phyloP scores from a whole-genome alignment of 1,140 invertebrate species.

The Heterodera carotae region DNA sequence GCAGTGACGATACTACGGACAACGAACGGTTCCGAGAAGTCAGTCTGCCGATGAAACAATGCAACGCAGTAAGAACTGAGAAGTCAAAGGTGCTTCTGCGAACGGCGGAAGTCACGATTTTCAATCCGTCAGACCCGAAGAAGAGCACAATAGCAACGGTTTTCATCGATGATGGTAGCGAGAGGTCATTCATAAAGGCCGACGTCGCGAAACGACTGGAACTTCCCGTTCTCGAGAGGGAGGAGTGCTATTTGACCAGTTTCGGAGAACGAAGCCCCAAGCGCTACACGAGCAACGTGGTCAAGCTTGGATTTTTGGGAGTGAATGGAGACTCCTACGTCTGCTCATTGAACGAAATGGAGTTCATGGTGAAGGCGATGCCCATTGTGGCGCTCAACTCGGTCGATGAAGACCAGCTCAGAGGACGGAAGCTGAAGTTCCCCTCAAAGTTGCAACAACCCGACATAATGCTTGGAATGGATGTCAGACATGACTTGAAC shows the following conservation, averaged over 20 bases:
- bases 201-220: background rate
- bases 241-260: background rate
- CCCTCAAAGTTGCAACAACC: background rate
- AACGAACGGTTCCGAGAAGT: background rate
- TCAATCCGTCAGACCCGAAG: background rate
- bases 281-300: background rate
- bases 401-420: background rate
- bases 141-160: background rate
- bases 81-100: background rate
- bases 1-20: background rate
- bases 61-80: background rate
- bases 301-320: background rate
- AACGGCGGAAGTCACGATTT: constrained; percentile 4
- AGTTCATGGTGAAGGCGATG: constrained; percentile 4
- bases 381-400: background rate
- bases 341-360: background rate
- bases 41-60: background rate
- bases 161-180: constrained; percentile 1
- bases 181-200: constrained; percentile 1
- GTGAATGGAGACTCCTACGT: background rate
- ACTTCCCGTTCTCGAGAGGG: background rate
- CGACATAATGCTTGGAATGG: constrained; percentile 2
- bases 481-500: background rate
- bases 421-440: background rate
- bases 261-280: background rate